Evolutionary conservation across 37 sponge, comb jelly and placozoan species (phyloP).

Genomic region (Spongilla lacustris): DNA sequence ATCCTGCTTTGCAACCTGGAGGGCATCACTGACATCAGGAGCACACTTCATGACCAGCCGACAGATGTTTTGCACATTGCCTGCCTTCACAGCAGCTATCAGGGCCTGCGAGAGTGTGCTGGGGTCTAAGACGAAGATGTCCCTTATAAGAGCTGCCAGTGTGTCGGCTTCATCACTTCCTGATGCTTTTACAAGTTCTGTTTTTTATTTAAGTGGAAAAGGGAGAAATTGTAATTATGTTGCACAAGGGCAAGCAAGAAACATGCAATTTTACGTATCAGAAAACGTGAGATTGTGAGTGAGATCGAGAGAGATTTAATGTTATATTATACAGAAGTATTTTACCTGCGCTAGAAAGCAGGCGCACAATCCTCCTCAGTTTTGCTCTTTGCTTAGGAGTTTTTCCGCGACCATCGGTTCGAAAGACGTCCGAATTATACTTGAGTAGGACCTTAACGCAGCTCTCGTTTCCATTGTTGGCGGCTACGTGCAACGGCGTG

Average conservation of each 20-base stretch:
- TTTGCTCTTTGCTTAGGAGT: slow-evolving; percentile 59
- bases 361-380: slow-evolving; percentile 38
- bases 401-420: slow-evolving; percentile 56
- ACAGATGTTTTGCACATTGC: background rate
- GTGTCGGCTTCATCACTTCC: background rate
- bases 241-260: too few species aligned
- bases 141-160: background rate
- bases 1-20: background rate
- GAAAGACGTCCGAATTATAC: slow-evolving; percentile 48
- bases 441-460: slow-evolving; percentile 61
- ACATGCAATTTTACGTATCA: too few species aligned
- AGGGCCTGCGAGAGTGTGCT: background rate
- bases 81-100: background rate
- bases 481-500: slow-evolving; percentile 80
- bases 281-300: too few species aligned
- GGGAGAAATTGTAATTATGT: too few species aligned
- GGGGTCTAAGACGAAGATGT: background rate
- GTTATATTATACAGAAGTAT: too few species aligned
- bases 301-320: too few species aligned
- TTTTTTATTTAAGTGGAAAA: background rate
- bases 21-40: background rate
- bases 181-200: background rate
- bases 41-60: background rate
- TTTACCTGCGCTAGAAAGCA: slow-evolving; percentile 59
- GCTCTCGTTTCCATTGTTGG: slow-evolving; percentile 45